These are phyloP conservation scores for Dryomyza anilis DNA, from an alignment of 2,888 invertebrate genomes.

Conservation along the genomic window DNA sequence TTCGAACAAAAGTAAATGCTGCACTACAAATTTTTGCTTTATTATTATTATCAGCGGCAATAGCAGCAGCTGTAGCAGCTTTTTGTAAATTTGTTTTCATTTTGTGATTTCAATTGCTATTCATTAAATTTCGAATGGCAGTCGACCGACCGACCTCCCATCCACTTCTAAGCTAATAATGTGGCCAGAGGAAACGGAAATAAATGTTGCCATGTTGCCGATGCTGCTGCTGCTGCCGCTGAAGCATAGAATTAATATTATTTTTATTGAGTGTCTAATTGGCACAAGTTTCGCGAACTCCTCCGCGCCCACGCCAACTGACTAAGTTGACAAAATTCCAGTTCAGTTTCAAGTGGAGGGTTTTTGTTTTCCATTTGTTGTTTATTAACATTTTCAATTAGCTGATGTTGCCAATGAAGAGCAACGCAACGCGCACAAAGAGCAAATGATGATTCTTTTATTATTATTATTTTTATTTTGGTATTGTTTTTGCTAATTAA, in stretches of 20 bases:
- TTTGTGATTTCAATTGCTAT: conserved; percentile 21
- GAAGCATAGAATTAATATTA: conserved; percentile 18
- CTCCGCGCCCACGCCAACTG: background rate
- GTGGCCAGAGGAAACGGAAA: conserved; percentile 13
- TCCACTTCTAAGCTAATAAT: conserved; percentile 8
- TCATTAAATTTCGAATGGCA: conserved; percentile 18
- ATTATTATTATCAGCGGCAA: conserved; percentile 16
- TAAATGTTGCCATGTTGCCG: background rate
- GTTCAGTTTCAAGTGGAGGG: background rate
- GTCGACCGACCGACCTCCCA: background rate
- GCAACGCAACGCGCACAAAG: no score
- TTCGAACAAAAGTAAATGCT: no score
- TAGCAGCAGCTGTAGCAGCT: no score
- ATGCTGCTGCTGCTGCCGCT: background rate
- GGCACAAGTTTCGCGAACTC: conserved; percentile 10
- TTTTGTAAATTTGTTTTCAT: conserved; percentile 17
- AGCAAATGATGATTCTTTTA: no score
- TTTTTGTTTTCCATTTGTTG: no score
- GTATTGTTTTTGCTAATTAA: no score
- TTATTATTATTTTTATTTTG: no score
- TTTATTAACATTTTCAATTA: conserved; percentile 11
- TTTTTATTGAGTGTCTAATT: conserved; percentile 23
- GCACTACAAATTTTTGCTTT: background rate
- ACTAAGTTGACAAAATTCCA: background rate
- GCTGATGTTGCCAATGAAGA: background rate